These are phyloP conservation scores for Pangasianodon hypophthalmus DNA, from an alignment of 2,113 vertebrate species.

Conservation along the genomic window DNA sequence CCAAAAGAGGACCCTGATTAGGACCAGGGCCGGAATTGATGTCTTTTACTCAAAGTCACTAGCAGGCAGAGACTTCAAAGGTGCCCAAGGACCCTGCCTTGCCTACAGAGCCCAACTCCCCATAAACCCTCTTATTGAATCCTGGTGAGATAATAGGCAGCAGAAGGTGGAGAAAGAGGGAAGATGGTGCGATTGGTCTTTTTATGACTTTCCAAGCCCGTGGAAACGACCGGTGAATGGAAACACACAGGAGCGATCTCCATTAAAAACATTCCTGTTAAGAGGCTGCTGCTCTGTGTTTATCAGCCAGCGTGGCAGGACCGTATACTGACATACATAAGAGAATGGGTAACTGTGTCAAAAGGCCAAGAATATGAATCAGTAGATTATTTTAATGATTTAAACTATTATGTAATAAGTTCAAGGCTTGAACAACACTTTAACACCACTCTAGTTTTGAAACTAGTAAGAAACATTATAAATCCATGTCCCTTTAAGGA, in stretches of 20 bases:
- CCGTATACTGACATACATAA: not conserved
- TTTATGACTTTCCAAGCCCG: slow-evolving; percentile 51
- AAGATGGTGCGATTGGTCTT: slow-evolving; percentile 38
- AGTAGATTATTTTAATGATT: not conserved
- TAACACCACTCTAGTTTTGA: not conserved
- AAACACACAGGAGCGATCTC: slow-evolving; percentile 50
- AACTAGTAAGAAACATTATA: not conserved
- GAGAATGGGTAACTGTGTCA: not conserved
- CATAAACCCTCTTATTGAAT: slow-evolving; percentile 53
- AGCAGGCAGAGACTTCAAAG: slow-evolving; percentile 59
- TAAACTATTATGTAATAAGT: not conserved
- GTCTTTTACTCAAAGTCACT: slow-evolving; percentile 30
- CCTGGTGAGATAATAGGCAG: slow-evolving; percentile 60
- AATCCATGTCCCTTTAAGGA: not conserved
- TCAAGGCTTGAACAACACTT: not conserved
- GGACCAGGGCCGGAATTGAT: slow-evolving; percentile 37
- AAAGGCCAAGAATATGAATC: not conserved
- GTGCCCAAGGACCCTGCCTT: slow-evolving; percentile 46
- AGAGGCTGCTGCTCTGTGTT: slow-evolving; percentile 18
- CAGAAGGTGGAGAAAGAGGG: slow-evolving; percentile 53
- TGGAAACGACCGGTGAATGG: slow-evolving; percentile 46
- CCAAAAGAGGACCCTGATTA: slow-evolving; percentile 49
- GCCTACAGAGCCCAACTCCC: slow-evolving; percentile 37
- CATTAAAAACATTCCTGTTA: slow-evolving; percentile 47
- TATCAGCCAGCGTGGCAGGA: slow-evolving; percentile 49